These are phyloP conservation scores for Myotis pilosus DNA, from an alignment of 2,797 vertebrate genomes.

Conservation along the genomic window DNA sequence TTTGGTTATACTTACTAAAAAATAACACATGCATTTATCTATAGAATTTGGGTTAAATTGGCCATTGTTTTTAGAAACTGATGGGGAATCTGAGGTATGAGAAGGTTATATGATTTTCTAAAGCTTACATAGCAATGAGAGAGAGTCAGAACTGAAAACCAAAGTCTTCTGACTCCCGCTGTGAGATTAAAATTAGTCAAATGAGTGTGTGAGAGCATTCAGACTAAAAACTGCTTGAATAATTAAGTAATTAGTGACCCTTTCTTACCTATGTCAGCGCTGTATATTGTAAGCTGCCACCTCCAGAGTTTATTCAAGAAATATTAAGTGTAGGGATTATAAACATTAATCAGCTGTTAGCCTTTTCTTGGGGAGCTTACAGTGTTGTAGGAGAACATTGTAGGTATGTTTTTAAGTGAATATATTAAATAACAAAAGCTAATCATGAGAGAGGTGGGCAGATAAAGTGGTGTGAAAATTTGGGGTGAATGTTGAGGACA, in stretches of 20 bases:
- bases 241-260: background rate
- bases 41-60: slow-evolving; percentile 4
- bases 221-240: background rate
- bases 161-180: background rate
- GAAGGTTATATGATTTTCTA: background rate
- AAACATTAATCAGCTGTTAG: slow-evolving; percentile 5
- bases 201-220: background rate
- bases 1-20: background rate
- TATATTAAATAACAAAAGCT: background rate
- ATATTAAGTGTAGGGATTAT: background rate
- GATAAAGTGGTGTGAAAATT: background rate
- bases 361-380: background rate
- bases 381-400: background rate
- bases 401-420: background rate
- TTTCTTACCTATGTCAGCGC: background rate
- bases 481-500: background rate
- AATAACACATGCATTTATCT: background rate
- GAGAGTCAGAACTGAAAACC: background rate
- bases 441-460: background rate
- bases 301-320: background rate
- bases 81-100: background rate
- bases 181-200: background rate
- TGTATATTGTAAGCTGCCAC: background rate
- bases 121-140: background rate
- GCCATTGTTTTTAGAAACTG: background rate